These are phyloP conservation scores for Chymomyza amoena DNA, from an alignment of 2,888 invertebrate species.

Conservation along the genomic window DNA sequence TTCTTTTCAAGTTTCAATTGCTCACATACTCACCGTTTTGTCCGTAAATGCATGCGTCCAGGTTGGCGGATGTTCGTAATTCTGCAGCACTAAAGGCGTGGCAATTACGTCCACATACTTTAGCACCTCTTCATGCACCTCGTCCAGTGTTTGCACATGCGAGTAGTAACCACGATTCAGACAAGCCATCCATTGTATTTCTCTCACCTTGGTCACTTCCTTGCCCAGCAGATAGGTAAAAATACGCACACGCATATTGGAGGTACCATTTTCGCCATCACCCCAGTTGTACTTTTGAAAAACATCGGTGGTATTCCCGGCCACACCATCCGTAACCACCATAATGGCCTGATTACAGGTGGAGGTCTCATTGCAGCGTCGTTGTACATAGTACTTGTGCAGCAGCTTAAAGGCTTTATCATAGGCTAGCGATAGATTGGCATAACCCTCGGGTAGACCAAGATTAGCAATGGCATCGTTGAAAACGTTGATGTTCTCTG, in stretches of 20 bases:
- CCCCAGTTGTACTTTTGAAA: constrained; percentile 89
- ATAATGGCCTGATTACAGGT: constrained; percentile 97
- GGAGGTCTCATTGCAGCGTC: constrained; percentile 80
- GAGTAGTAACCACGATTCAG: constrained; percentile 96
- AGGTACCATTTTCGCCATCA: constrained; percentile 82
- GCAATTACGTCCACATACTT: constrained; percentile 98
- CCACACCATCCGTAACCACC: constrained; percentile 97
- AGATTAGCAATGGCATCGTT: constrained; percentile 84
- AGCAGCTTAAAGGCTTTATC: constrained; percentile 90
- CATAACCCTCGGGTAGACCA: constrained; percentile 84
- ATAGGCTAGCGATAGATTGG: constrained; percentile 91
- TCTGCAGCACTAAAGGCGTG: constrained; percentile 88
- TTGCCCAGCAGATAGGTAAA: constrained; percentile 97
- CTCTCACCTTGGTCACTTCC: constrained; percentile 93
- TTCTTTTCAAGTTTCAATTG: not conserved
- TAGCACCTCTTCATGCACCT: constrained; percentile 96
- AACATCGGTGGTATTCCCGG: constrained; percentile 91
- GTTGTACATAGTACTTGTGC: constrained; percentile 81
- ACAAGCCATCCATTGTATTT: constrained; percentile 97
- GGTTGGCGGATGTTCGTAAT: constrained; percentile 87
- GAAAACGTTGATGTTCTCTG: constrained; percentile 89
- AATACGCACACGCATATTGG: constrained; percentile 90
- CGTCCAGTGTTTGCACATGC: constrained; percentile 96
- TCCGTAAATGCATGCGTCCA: constrained; percentile 98
- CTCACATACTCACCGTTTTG: constrained; percentile 82